Evolutionary conservation across 2,888 invertebrate species (phyloP), one percentile per base, ranked within the genome.

Genomic region (Carterocephalus palaemon): DNA sequence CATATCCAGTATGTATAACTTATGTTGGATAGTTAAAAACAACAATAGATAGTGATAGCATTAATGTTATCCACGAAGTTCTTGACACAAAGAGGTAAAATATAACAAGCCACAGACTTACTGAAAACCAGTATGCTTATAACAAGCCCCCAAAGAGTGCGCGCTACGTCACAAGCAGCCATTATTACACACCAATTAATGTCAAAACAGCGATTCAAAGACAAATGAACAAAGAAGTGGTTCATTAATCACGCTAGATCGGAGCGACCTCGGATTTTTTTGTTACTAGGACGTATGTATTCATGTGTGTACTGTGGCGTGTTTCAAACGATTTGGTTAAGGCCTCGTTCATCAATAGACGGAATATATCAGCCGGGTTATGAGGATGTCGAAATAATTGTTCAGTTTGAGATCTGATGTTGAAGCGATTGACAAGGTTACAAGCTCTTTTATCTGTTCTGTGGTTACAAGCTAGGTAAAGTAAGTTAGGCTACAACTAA

Each of bases 161-260:
- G n/a, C 7, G 16, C 29, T 36, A 36, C 43, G 17, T 43, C 43
- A 29, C 33, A 24, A 9, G n/a, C 32, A 23, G 22, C 19, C 50
- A 62, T 70, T 68, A 75, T 77, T 71, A 70, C 60, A 67, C 54
- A 63, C 69, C 67, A 76, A 78, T 80, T 77, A 79, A 74, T 65
- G 70, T 75, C 70, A 56, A 58, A 58, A 57, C 54, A 57, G 54
- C 60, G 65, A 64, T 66, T 51, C 55, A 62, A 71, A 77, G 77
- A 79, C 75, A 75, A 70, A 78, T 70, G 75, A 68, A 76, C 64
- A 64, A 62, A 64, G 65, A 69, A 62, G 59, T 66, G 52, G 50
- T 50, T 56, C 71, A 78, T 81, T 74, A 80, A 81, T 81, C 75
- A 76, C 57, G 38, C 29, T 29, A 42, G 42, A 48, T 56, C 57